Conservation (phyloP, 2,113 vertebrate genomes). For the Microcebus tavaratra region DNA sequence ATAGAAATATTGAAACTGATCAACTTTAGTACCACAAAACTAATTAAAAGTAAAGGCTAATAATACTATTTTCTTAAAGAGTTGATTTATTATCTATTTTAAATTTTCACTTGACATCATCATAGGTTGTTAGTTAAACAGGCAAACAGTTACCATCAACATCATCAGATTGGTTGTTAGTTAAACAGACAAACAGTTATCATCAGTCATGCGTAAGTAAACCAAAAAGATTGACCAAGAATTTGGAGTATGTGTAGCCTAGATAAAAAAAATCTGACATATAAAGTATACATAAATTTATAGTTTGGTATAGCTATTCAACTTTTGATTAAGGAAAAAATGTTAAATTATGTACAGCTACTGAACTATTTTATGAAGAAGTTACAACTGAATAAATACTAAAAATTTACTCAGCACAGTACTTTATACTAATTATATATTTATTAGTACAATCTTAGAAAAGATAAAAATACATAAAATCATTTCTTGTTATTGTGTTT, state of each 20-base stretch:
- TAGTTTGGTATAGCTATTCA: not conserved
- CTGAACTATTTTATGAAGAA: not conserved
- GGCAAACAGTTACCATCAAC: slow-evolving; percentile 69
- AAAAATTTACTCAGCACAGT: not conserved
- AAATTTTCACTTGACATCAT: slow-evolving; percentile 70
- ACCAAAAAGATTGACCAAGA: slow-evolving; percentile 71
- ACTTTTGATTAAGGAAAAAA: not conserved
- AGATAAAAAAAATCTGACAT: slow-evolving; percentile 39
- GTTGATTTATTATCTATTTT: slow-evolving; percentile 62
- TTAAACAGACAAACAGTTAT: slow-evolving; percentile 73
- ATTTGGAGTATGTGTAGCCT: slow-evolving; percentile 58
- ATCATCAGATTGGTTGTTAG: slow-evolving; percentile 67
- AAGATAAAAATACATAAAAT: not conserved
- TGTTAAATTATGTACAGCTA: not conserved
- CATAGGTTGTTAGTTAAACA: slow-evolving; percentile 76
- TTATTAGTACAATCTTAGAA: not conserved
- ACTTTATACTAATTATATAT: not conserved
- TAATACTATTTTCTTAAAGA: not conserved
- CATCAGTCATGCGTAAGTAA: slow-evolving; percentile 78
- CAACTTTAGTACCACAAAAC: slow-evolving; percentile 12
- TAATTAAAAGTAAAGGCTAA: not conserved
- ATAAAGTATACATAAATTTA: slow-evolving; percentile 2
- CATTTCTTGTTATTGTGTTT: not conserved
- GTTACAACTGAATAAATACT: not conserved
- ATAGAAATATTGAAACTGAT: not conserved